Evolutionary conservation across 1,140 invertebrate species (phyloP), one percentile per base, ranked within the genome.

Genomic region (Drosophila pseudoananassae): DNA sequence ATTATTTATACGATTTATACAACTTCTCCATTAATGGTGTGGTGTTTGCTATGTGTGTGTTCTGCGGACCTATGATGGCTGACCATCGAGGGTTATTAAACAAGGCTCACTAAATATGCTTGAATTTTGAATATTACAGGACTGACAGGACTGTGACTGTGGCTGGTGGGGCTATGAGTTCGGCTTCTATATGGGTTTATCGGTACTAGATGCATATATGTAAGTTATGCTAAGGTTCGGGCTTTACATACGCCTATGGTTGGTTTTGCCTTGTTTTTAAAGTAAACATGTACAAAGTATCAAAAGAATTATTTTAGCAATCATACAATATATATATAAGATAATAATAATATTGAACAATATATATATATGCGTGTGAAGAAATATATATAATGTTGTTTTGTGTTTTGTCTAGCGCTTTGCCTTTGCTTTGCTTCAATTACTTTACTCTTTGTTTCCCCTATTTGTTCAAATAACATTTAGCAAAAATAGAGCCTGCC

Each of bases 401-500:
- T 64, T 64, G 66, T 69, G 53, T 77, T 72, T 65, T 83, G 64
- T 84, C 74, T 88, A 83, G 78, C 78, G 78, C 64, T 78, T 88
- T 84, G 64, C 74, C 71, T 83, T 77, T 82, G 78, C 83, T 87
- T 77, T 87, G 63, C 78, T 88, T 88, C 75, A 66, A 68, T 68
- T 69, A 69, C 65, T 69, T 69, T 68, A 69, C 65, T 69, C 63
- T 66, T 76, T 53, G 69, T 83, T 88, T 72, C 60, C 79, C 78
- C 75, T 89, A 89, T 79, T 88, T 88, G 78, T 88, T 88, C 73
- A 83, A 89, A 89, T 88, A 88, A 88, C 83, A 88, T 88, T 88
- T 88, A 88, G 83, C 83, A 88, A 88, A 88, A 88, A 88, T 88
- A 88, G 78, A 87, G 83, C 75, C 80, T 89, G 76, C 83, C 76